These are phyloP conservation scores for Pantherophis guttatus DNA, from an alignment of 2,113 vertebrate genomes.

Conservation along the genomic window DNA sequence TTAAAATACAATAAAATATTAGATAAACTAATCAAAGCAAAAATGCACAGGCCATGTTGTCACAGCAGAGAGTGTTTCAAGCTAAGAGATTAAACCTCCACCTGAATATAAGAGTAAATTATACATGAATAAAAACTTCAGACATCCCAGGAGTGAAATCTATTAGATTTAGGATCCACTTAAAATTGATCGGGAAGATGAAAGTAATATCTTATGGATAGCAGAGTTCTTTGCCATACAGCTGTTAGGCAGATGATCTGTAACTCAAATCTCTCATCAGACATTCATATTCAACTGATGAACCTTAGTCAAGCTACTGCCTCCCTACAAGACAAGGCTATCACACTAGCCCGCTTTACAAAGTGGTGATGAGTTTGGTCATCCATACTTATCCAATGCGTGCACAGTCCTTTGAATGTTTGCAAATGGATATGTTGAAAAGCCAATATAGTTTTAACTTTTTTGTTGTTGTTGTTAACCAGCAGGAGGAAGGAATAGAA, in stretches of 20 bases:
- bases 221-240: background rate
- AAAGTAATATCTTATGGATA: constrained; percentile 27
- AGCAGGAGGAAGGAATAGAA: background rate
- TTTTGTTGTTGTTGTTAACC: too few species aligned
- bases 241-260: background rate
- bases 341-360: background rate
- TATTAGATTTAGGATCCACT: constrained; percentile 11
- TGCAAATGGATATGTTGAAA: background rate
- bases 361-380: background rate
- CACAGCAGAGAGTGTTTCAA: background rate
- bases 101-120: constrained; percentile 26
- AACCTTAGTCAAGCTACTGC: background rate
- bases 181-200: background rate
- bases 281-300: background rate
- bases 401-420: background rate
- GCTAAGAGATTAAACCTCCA: constrained; percentile 28
- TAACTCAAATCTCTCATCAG: background rate
- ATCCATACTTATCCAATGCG: background rate
- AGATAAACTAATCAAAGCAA: background rate
- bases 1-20: background rate
- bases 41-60: background rate
- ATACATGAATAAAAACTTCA: constrained; percentile 9
- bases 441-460: background rate
- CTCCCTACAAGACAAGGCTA: background rate
- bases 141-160: constrained; percentile 28